These are phyloP conservation scores for Anoura caudifer DNA, from an alignment of 2,113 vertebrate genomes.

Conservation along the genomic window DNA sequence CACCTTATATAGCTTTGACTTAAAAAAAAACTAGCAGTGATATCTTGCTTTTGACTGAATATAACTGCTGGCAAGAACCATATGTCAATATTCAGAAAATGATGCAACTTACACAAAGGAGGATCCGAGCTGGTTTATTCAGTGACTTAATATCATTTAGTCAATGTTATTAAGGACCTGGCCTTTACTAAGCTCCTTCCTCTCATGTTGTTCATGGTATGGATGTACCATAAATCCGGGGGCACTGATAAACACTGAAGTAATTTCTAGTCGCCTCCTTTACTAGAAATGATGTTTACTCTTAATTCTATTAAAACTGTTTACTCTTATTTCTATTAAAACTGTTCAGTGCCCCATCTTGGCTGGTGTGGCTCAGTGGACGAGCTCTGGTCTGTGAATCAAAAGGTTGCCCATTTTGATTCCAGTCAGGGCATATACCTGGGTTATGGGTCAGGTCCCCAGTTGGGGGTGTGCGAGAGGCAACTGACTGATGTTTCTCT, in stretches of 20 bases:
- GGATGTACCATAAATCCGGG: neutral
- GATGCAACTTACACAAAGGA: neutral
- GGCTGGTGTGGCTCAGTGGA: too few relatives aligned
- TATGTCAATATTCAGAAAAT: constrained; percentile 2
- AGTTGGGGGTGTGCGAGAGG: too few relatives aligned
- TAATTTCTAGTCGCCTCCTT: neutral
- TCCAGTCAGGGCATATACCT: too few relatives aligned
- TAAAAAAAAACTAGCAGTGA: neutral
- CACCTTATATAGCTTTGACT: neutral
- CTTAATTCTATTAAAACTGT: neutral
- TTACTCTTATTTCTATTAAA: neutral
- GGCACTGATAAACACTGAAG: neutral
- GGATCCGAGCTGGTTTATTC: neutral
- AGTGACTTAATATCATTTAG: neutral
- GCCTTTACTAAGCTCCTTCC: neutral
- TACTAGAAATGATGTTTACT: neutral
- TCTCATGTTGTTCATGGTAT: neutral
- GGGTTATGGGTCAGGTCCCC: too few relatives aligned
- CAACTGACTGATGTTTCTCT: too few relatives aligned
- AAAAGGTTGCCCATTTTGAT: too few relatives aligned
- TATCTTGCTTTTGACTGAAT: neutral
- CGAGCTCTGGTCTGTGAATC: too few relatives aligned
- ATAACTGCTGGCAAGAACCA: neutral
- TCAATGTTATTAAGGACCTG: neutral
- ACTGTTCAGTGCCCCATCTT: too few relatives aligned